These are phyloP conservation scores for Gambusia holbrooki DNA, from an alignment of 2,113 vertebrate species.

Conservation along the genomic window DNA sequence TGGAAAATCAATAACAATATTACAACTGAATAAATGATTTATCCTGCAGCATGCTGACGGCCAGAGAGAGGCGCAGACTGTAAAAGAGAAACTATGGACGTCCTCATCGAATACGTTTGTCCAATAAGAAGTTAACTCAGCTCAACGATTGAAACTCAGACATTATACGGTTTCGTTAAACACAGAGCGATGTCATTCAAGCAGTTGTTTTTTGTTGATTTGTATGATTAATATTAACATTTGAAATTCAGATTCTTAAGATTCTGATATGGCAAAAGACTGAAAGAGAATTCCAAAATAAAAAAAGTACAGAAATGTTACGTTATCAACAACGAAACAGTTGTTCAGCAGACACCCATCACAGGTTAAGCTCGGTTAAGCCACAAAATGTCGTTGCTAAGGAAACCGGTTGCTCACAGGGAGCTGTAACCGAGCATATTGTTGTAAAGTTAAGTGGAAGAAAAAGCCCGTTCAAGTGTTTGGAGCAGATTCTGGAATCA, in stretches of 20 bases:
- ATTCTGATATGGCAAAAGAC: too few relatives aligned
- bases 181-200: background rate
- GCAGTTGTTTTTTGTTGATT: background rate
- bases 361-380: too few relatives aligned
- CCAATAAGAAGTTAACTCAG: background rate
- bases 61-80: conserved; percentile 30
- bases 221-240: background rate
- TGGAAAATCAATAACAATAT: conserved; percentile 8
- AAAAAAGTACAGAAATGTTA: too few relatives aligned
- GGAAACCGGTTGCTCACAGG: too few relatives aligned
- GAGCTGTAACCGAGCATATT: too few relatives aligned
- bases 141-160: background rate
- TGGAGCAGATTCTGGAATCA: background rate
- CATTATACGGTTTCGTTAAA: background rate
- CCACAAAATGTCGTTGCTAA: too few relatives aligned
- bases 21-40: conserved; percentile 56
- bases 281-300: too few relatives aligned
- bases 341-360: too few relatives aligned
- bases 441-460: too few relatives aligned
- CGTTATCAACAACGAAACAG: too few relatives aligned
- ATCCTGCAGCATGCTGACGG: conserved; percentile 34
- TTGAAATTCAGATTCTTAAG: background rate
- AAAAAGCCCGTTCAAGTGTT: too few relatives aligned
- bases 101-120: background rate
- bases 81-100: conserved; percentile 1